Base-by-base conservation (phyloP, 2,797 vertebrate genomes). In the Pagetopsis macropterus region DNA sequence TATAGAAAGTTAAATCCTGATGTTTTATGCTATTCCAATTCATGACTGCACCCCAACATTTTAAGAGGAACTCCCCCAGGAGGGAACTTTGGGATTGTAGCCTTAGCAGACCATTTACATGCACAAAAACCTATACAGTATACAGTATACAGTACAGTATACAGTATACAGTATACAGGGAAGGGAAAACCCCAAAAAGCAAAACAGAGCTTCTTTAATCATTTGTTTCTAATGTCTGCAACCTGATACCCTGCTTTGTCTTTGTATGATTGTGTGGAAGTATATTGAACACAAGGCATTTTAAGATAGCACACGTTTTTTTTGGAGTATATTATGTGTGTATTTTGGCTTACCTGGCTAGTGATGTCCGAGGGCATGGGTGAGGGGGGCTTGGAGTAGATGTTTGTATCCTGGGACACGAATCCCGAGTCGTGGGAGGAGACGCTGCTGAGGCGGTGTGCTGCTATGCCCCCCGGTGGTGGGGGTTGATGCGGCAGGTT, bases 391-490 rank as follows among this genome's bases (percentile, higher is more conserved):
- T 99, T 99, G 94, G 98, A 99, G 90, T 97, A 97, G 78, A 95
- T 79, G 57, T 97, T 95, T 40, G 97, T 94, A 0, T 99, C 98
- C 94, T 99, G 98, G 73, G 98, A 99, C 89, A 98, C 93, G 78
- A 99, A 99, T 92, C 98, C 98, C 0, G 98, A 99, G 90, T 99
- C 98, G 3, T 99, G 98, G 37, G 98, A 99, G 50, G 98, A 99
- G 88, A 99, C 93, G 31, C 97, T 98, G 96, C 96, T 97, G 90
- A 99, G 96, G 84, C 97, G 97, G 91, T 97, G 97, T 54, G 96
- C 93, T 0, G 91, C 86, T 9, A 91, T 87, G 79, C 94, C 45
- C 76, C 95, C 84, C 0, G 83, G 84, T 21, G 90, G 81, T 0
- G 88, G 93, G 9, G 96, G 95, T 69, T 92, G 97, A 7, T 97